Evolutionary conservation across 2,113 vertebrate genomes (phyloP).

Genomic region (Ophiodon elongatus): DNA sequence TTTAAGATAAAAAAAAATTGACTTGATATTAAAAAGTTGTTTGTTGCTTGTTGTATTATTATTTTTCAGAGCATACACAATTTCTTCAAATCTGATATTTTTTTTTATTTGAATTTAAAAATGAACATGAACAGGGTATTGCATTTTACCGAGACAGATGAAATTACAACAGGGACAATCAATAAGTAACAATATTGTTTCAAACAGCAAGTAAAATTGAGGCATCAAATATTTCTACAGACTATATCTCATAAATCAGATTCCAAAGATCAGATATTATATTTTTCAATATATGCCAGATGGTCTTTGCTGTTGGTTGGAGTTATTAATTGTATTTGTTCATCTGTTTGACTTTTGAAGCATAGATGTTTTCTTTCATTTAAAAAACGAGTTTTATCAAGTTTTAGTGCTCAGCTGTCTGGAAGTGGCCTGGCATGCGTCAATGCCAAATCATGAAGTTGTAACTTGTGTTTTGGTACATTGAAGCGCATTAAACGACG

Average conservation of each 20-base stretch:
- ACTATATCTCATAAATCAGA: conserved; percentile 80
- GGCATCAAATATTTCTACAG: conserved; percentile 85
- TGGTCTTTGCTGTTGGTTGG: conserved; percentile 83
- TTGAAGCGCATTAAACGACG: conserved; percentile 27
- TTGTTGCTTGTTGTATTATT: conserved; percentile 43
- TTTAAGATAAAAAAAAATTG: conserved; percentile 21
- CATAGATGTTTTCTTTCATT: conserved; percentile 68
- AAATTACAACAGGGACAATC: conserved; percentile 84
- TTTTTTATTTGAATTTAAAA: conserved; percentile 77
- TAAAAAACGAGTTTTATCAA: conserved; percentile 75
- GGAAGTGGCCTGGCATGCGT: conserved; percentile 62
- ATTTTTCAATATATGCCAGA: conserved; percentile 89
- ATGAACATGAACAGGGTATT: conserved; percentile 73
- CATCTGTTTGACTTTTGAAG: conserved; percentile 73
- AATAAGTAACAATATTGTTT: conserved; percentile 44
- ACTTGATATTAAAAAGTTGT: conserved; percentile 25
- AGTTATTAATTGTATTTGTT: conserved; percentile 78
- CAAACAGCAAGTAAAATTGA: conserved; percentile 71
- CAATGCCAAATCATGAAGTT: conserved; percentile 66
- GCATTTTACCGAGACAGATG: conserved; percentile 69
- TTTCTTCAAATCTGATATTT: conserved; percentile 64
- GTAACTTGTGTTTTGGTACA: conserved; percentile 39
- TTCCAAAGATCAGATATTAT: conserved; percentile 83
- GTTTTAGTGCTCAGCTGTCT: conserved; percentile 81
- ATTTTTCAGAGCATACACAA: conserved; percentile 53